A percentile compares a stretch with the other conserved stretches of the same genome.
Conservation (phyloP, 2,113 vertebrate species). For the Phasianus colchicus region DNA sequence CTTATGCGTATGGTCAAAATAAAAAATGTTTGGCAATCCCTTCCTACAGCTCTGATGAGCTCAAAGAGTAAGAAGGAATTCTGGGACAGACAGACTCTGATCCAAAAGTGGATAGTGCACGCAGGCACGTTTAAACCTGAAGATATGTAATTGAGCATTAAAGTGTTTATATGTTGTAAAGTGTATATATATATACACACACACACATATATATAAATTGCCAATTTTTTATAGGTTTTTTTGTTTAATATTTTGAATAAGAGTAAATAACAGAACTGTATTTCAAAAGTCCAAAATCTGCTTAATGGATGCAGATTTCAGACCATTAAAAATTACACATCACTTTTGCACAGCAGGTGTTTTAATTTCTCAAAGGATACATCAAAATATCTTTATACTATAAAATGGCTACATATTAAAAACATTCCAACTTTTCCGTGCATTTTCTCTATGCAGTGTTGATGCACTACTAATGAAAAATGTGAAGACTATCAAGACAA, state of each 20-base stretch:
- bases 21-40: background rate
- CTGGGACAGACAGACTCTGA: background rate
- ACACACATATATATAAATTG: background rate
- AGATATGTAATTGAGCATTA: background rate
- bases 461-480: background rate
- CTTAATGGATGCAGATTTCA: background rate
- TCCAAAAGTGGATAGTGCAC: background rate
- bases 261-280: background rate
- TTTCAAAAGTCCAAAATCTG: background rate
- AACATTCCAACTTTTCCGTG: background rate
- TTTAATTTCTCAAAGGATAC: background rate
- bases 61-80: background rate
- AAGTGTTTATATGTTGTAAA: background rate
- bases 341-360: fast-evolving
- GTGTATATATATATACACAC: no score
- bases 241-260: background rate
- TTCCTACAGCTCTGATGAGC: background rate
- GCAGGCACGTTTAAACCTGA: background rate
- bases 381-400: background rate
- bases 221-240: background rate
- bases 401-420: background rate
- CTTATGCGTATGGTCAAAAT: background rate
- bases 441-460: background rate
- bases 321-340: background rate
- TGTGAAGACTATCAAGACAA: background rate